Conservation (phyloP, 2,888 invertebrate genomes). For the Coleophora deauratella region DNA sequence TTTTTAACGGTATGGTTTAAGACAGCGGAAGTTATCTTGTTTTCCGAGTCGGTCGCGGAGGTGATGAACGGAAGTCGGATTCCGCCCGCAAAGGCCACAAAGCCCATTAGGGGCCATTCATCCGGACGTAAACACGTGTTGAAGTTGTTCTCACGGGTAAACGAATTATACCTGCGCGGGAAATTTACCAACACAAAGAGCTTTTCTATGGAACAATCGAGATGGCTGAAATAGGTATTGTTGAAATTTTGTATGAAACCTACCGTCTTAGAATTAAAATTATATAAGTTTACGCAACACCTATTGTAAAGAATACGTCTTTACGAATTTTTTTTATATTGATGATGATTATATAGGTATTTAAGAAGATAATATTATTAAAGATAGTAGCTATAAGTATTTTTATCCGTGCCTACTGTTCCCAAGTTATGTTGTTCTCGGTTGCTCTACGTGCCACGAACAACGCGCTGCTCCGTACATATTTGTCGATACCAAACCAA, state of each 20-base stretch:
- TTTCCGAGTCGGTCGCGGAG: too few relatives aligned
- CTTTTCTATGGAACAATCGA: conserved; percentile 19
- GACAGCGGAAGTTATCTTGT: too few relatives aligned
- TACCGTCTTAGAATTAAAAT: too few relatives aligned
- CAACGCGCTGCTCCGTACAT: conserved; percentile 20
- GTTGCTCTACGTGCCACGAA: conserved; percentile 31
- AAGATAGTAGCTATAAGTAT: too few relatives aligned
- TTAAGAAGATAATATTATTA: too few relatives aligned
- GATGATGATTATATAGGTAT: too few relatives aligned
- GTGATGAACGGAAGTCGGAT: background rate
- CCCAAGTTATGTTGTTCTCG: conserved; percentile 54
- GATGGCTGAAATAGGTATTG: conserved; percentile 5
- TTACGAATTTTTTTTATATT: too few relatives aligned
- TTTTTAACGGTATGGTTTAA: too few relatives aligned
- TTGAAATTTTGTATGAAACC: background rate
- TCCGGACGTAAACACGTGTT: conserved; percentile 57
- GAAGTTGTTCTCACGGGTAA: conserved; percentile 66
- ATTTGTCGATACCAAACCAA: conserved; percentile 42
- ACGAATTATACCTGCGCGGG: conserved; percentile 51
- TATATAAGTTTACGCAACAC: too few relatives aligned
- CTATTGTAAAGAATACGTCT: too few relatives aligned
- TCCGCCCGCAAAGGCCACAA: conserved; percentile 19
- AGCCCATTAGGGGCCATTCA: conserved; percentile 66
- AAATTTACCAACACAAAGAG: background rate
- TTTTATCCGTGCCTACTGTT: too few relatives aligned